A percentile compares a stretch with the other conserved stretches of the same genome.
phyloP scores from a whole-genome alignment of 2,113 vertebrate genomes.

The Coptodon rendalli region DNA sequence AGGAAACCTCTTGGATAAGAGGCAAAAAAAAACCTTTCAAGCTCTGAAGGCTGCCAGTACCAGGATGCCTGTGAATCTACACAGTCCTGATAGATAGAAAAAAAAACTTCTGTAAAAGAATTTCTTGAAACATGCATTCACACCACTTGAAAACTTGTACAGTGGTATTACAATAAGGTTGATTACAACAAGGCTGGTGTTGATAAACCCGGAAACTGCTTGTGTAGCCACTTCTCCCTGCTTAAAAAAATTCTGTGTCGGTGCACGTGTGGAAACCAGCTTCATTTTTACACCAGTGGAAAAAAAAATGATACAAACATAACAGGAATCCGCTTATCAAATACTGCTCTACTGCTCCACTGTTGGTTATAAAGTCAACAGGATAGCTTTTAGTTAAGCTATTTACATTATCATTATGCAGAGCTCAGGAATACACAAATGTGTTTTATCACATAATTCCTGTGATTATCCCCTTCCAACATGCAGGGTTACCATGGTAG shows the following conservation, averaged over 20 bases:
- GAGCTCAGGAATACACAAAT: constrained; percentile 30
- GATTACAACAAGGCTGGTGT: not conserved
- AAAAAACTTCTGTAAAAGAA: not conserved
- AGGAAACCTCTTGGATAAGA: not conserved
- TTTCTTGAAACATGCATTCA: not conserved
- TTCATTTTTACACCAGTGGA: not conserved
- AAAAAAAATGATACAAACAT: not conserved
- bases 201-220: not conserved
- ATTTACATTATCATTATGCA: constrained; percentile 38
- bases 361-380: not conserved
- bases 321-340: not conserved
- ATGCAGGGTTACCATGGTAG: constrained; percentile 29
- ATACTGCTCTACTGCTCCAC: not conserved
- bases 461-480: constrained; percentile 13
- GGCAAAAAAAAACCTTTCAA: fast-evolving
- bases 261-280: not conserved
- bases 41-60: not conserved
- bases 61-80: not conserved
- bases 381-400: not conserved
- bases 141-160: not conserved
- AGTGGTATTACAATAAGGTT: not conserved
- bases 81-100: fast-evolving
- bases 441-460: constrained; percentile 35
- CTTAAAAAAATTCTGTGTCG: not conserved
- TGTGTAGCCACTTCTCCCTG: not conserved